Percentiles rank a stretch among this genome's conserved stretches.
phyloP scores from a whole-genome alignment of 2,888 invertebrate genomes.

The Liodrosophila aerea region DNA sequence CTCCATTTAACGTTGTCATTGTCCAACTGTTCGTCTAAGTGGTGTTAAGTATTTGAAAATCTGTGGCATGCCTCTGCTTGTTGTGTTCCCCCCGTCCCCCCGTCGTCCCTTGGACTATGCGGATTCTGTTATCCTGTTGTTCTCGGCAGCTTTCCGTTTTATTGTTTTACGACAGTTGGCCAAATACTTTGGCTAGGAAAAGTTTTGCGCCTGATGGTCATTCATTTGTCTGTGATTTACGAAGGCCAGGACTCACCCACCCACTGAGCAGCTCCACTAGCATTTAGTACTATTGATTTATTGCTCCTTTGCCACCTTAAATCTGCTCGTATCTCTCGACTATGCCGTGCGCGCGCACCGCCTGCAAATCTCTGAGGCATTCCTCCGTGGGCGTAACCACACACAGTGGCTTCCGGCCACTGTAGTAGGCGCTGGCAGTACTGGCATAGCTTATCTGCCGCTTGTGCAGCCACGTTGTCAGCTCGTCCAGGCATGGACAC shows the following conservation, averaged over 20 bases:
- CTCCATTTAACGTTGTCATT: slow-evolving; percentile 49
- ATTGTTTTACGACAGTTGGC: slow-evolving; percentile 75
- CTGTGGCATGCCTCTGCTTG: slow-evolving; percentile 30
- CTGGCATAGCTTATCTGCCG: slow-evolving; percentile 63
- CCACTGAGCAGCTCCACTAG: slow-evolving; percentile 21
- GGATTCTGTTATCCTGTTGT: slow-evolving; percentile 14
- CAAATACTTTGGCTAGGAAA: slow-evolving; percentile 68
- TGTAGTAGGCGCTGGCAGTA: slow-evolving; percentile 64
- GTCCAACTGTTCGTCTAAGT: slow-evolving; percentile 66
- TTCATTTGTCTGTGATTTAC: slow-evolving; percentile 75
- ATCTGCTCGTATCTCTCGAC: slow-evolving; percentile 68
- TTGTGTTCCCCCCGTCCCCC: background rate
- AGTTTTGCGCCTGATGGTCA: slow-evolving; percentile 70
- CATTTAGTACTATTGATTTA: slow-evolving; percentile 70
- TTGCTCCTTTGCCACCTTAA: slow-evolving; percentile 41
- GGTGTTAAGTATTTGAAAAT: slow-evolving; percentile 75
- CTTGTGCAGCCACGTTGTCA: slow-evolving; percentile 67
- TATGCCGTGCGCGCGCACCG: slow-evolving; percentile 66
- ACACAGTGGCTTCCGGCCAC: slow-evolving; percentile 77
- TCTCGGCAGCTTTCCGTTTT: slow-evolving; percentile 58
- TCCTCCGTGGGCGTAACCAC: slow-evolving; percentile 70
- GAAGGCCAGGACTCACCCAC: slow-evolving; percentile 27
- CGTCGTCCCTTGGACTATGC: background rate
- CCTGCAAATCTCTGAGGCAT: slow-evolving; percentile 70
- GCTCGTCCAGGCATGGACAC: slow-evolving; percentile 76